These are phyloP conservation scores for Bubo bubo DNA, from an alignment of 2,113 vertebrate genomes.

Conservation along the genomic window DNA sequence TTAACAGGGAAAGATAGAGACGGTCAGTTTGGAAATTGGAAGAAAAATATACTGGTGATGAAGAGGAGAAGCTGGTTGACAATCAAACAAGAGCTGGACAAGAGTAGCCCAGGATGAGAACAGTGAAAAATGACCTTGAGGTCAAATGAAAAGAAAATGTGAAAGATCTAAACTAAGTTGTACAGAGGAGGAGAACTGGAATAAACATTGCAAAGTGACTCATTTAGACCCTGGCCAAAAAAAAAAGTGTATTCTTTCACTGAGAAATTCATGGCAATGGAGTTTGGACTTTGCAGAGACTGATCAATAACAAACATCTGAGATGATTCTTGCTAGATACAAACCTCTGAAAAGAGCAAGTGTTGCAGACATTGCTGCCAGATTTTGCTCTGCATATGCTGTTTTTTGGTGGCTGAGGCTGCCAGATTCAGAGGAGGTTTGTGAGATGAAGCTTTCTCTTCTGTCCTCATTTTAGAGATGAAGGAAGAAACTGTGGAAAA, in stretches of 20 bases:
- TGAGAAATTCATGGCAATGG: neutral
- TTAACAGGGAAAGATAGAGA: neutral
- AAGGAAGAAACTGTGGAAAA: neutral
- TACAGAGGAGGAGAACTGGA: neutral
- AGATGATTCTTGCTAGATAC: neutral
- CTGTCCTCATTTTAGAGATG: fast-evolving
- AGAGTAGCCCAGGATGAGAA: neutral
- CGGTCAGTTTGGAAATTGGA: neutral
- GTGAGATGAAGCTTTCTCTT: neutral
- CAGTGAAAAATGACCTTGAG: neutral
- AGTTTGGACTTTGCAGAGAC: neutral
- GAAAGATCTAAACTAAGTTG: neutral
- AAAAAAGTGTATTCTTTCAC: fast-evolving
- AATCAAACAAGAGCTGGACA: neutral
- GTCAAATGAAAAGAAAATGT: neutral
- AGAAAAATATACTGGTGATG: neutral
- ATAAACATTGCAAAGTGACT: neutral
- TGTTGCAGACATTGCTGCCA: neutral
- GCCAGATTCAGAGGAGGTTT: neutral
- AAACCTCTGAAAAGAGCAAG: neutral
- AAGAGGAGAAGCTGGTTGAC: neutral
- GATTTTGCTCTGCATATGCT: neutral
- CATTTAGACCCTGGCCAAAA: neutral
- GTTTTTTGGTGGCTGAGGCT: neutral
- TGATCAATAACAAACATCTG: neutral